A percentile compares a stretch with the other conserved stretches of the same genome.
Evolutionary conservation across 2,797 vertebrate genomes (phyloP).

Genomic region (Helostoma temminkii): DNA sequence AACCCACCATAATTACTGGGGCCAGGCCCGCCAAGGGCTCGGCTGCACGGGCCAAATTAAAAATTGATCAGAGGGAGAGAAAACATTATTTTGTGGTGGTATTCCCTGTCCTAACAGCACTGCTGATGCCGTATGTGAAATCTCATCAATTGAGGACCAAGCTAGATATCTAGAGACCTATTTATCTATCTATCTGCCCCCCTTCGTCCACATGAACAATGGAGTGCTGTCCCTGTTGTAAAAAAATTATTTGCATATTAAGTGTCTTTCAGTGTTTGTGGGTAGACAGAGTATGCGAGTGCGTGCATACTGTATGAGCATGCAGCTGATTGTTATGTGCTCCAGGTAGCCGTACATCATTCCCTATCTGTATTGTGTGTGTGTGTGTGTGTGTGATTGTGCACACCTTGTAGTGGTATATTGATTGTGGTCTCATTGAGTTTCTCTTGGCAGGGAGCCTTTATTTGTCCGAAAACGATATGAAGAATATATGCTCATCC

Average conservation of each 20-base stretch:
- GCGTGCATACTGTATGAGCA: constrained; percentile 67
- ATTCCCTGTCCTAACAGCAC: constrained; percentile 80
- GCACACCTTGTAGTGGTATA: constrained; percentile 74
- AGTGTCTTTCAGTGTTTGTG: constrained; percentile 63
- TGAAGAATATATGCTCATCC: constrained; percentile 77
- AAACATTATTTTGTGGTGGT: constrained; percentile 86
- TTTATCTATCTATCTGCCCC: constrained; percentile 68
- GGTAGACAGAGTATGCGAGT: constrained; percentile 16
- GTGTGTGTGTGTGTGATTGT: constrained; percentile 7
- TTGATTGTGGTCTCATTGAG: constrained; percentile 83
- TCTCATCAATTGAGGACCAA: constrained; percentile 73
- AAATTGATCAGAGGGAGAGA: constrained; percentile 88
- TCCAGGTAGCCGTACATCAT: constrained; percentile 78
- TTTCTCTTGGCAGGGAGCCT: constrained; percentile 72
- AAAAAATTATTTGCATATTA: constrained; percentile 76
- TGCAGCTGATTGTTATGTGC: constrained; percentile 75
- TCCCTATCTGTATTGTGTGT: constrained; percentile 53
- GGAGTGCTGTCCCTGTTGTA: constrained; percentile 63
- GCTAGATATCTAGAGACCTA: constrained; percentile 73
- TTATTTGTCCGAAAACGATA: constrained; percentile 79
- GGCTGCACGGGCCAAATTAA: constrained; percentile 85
- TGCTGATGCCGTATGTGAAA: constrained; percentile 72
- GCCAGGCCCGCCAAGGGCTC: constrained; percentile 82
- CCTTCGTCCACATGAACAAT: constrained; percentile 64
- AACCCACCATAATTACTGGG: constrained; percentile 92